These are phyloP conservation scores for Neelides folsomi DNA, from an alignment of 2,888 invertebrate genomes.

Conservation along the genomic window DNA sequence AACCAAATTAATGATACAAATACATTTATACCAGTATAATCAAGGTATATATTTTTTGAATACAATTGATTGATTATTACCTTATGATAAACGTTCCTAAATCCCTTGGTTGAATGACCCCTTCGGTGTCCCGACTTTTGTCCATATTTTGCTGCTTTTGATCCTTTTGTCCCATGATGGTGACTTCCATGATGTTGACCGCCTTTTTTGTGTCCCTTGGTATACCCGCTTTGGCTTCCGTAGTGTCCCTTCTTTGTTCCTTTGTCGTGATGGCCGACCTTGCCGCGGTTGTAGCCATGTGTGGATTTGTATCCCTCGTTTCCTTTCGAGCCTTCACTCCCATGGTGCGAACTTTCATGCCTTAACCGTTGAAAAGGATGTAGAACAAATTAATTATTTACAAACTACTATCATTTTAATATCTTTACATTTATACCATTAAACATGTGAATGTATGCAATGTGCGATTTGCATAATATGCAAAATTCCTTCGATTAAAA, in stretches of 20 bases:
- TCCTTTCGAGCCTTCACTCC: slow-evolving; percentile 8
- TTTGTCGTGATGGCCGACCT: slow-evolving; percentile 24
- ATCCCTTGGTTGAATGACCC: slow-evolving; percentile 31
- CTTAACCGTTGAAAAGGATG: too few relatives aligned
- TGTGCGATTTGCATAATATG: too few relatives aligned
- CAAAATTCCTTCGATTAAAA: too few relatives aligned
- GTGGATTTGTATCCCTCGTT: slow-evolving; percentile 15
- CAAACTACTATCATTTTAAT: too few relatives aligned
- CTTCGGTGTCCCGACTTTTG: slow-evolving; percentile 25
- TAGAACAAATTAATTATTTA: too few relatives aligned
- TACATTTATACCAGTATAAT: too few relatives aligned
- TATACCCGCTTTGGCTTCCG: slow-evolving; percentile 20
- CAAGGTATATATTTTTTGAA: too few relatives aligned
- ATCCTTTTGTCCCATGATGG: slow-evolving; percentile 20
- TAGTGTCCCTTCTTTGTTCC: slow-evolving; percentile 29
- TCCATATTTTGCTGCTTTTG: slow-evolving; percentile 25
- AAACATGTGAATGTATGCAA: too few relatives aligned
- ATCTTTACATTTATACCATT: too few relatives aligned
- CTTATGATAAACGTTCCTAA: slow-evolving; percentile 31
- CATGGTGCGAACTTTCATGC: slow-evolving; percentile 19
- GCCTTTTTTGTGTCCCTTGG: slow-evolving; percentile 26
- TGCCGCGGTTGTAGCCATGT: slow-evolving; percentile 22
- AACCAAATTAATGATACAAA: not conserved
- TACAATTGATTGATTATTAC: too few relatives aligned
- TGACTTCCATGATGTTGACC: slow-evolving; percentile 26